Evolutionary conservation across 2,888 invertebrate genomes (phyloP).

Genomic region (Dermolepida albohirtum): DNA sequence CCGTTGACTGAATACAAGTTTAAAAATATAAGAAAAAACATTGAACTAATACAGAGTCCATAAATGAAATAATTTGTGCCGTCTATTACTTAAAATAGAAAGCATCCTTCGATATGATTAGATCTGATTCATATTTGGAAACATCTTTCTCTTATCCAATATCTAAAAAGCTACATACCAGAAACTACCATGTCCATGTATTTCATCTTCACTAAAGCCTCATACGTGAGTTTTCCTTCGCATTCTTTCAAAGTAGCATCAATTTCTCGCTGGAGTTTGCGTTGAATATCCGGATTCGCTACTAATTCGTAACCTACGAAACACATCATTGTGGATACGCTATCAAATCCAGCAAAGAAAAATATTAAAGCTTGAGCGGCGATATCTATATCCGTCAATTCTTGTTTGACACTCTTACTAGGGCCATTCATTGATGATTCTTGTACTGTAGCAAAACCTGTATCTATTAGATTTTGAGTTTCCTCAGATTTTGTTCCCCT

Average conservation of each 20-base stretch:
- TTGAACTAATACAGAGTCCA: too few species aligned
- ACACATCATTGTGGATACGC: slow-evolving; percentile 63
- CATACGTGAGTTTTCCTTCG: slow-evolving; percentile 65
- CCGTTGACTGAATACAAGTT: too few species aligned
- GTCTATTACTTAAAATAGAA: too few species aligned
- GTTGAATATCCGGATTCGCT: slow-evolving; percentile 69
- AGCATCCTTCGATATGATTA: too few species aligned
- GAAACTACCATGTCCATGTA: slow-evolving; percentile 72
- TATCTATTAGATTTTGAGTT: slow-evolving; percentile 34
- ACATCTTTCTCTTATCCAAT: too few species aligned
- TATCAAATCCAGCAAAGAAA: slow-evolving; percentile 67
- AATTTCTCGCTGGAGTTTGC: slow-evolving; percentile 68
- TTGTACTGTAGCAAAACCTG: slow-evolving; percentile 56
- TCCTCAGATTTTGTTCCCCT: slow-evolving; percentile 60
- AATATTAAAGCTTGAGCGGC: slow-evolving; percentile 69
- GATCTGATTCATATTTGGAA: too few species aligned
- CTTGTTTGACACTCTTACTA: slow-evolving; percentile 36
- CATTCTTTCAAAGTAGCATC: slow-evolving; percentile 44
- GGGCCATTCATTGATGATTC: slow-evolving; percentile 50
- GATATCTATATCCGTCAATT: slow-evolving; percentile 66
- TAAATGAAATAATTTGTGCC: too few species aligned
- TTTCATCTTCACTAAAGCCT: slow-evolving; percentile 66
- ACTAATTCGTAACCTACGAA: slow-evolving; percentile 70
- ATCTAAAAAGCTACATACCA: slow-evolving; percentile 61
- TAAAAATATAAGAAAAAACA: too few species aligned